These are phyloP conservation scores for Catostomus latipinnis DNA, from an alignment of 2,797 vertebrate genomes.

Conservation along the genomic window DNA sequence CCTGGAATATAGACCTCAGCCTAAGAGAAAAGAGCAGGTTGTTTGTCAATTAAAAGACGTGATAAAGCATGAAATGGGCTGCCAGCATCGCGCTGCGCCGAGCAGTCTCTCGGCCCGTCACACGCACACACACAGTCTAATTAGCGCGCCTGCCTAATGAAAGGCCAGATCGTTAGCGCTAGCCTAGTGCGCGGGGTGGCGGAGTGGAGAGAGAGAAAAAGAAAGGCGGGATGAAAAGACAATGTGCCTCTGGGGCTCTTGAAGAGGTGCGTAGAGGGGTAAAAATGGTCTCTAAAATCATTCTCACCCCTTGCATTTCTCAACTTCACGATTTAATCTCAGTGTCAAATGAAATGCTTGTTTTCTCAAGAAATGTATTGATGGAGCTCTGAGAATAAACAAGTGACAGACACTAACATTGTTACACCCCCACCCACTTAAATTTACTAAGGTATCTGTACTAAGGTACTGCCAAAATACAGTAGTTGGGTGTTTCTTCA, in stretches of 20 bases:
- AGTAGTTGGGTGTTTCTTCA: neutral
- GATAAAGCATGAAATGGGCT: conserved; percentile 88
- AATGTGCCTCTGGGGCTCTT: conserved; percentile 46
- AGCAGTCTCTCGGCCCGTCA: conserved; percentile 76
- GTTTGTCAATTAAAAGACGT: conserved; percentile 89
- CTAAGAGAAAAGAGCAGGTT: conserved; percentile 86
- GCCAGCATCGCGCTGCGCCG: conserved; percentile 79
- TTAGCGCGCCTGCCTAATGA: conserved; percentile 83
- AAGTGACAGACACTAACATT: neutral
- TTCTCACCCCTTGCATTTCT: neutral
- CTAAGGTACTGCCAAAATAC: neutral
- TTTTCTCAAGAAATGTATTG: neutral
- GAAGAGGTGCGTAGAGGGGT: conserved; percentile 26
- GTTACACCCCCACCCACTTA: too few relatives aligned
- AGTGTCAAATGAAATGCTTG: neutral
- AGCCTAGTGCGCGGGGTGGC: conserved; percentile 63
- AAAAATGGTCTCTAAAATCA: conserved; percentile 1
- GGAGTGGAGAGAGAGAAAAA: conserved; percentile 22
- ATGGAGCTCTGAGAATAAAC: neutral
- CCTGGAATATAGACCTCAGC: conserved; percentile 82
- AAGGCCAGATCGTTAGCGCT: conserved; percentile 59
- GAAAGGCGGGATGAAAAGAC: conserved; percentile 57
- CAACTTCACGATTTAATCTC: neutral
- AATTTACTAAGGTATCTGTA: neutral
- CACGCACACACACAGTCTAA: conserved; percentile 83